These are phyloP conservation scores for Rhynchonycteris naso DNA, from an alignment of 2,797 vertebrate species.

Conservation along the genomic window DNA sequence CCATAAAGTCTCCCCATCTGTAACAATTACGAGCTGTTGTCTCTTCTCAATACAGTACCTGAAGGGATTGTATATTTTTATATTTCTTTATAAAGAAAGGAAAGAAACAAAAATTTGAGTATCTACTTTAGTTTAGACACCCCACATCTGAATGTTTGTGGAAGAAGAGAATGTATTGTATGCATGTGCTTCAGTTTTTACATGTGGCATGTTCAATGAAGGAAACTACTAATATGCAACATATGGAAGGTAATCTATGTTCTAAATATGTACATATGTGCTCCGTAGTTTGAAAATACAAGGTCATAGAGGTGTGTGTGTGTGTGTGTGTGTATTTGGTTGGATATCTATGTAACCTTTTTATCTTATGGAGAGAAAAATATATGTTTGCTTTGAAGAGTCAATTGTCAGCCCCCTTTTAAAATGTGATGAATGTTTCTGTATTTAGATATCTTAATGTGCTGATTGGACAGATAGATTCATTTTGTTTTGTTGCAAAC, in stretches of 20 bases:
- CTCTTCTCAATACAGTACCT: background rate
- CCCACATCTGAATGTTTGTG: background rate
- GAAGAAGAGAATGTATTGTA: background rate
- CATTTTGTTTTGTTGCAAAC: background rate
- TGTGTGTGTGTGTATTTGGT: background rate
- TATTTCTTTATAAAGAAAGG: slow-evolving; percentile 22
- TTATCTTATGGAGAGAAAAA: background rate
- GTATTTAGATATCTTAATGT: background rate
- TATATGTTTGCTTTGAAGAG: background rate
- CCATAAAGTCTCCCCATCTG: background rate
- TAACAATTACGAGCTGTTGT: background rate
- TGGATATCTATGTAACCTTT: background rate
- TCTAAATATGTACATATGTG: background rate
- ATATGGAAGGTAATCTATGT: background rate
- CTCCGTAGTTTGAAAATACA: slow-evolving; percentile 37
- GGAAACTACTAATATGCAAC: background rate
- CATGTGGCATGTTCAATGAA: background rate
- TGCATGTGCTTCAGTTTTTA: background rate
- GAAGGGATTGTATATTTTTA: background rate
- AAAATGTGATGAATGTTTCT: background rate
- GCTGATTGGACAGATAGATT: background rate
- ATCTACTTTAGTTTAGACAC: background rate
- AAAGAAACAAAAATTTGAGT: background rate
- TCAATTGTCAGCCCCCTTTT: background rate
- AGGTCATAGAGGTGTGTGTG: background rate